A percentile compares a stretch with the other conserved stretches of the same genome.
Conservation (phyloP, 2,113 vertebrate species). For the Variabilichromis moorii region DNA sequence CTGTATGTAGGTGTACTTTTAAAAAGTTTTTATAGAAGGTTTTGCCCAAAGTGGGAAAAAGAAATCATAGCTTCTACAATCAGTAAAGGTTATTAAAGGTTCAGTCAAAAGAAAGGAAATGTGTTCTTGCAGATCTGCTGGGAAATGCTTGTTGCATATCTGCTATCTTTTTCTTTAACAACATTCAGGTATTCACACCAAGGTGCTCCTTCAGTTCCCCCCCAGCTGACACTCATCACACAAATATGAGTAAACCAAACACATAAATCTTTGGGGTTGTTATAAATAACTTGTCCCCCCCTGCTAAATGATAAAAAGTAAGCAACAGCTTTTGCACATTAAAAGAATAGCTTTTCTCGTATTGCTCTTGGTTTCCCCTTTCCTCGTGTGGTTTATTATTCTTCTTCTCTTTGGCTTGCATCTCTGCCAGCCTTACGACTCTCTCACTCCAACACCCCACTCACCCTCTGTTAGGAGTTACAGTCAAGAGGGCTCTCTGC, state of each 20-base stretch:
- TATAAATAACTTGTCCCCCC: constrained; percentile 21
- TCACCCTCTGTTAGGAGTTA: constrained; percentile 53
- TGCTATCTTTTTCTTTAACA: neutral
- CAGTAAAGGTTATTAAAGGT: neutral
- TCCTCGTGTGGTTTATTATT: constrained; percentile 63
- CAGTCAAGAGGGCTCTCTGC: constrained; percentile 43
- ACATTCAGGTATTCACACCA: constrained; percentile 9
- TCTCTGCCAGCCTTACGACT: constrained; percentile 45
- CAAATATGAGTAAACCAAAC: neutral
- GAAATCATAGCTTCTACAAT: neutral
- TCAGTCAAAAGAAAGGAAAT: constrained; percentile 7
- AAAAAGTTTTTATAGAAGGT: neutral
- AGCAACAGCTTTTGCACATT: constrained; percentile 3
- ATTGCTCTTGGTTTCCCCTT: constrained; percentile 43
- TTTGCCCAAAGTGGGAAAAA: constrained; percentile 30
- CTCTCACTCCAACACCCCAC: constrained; percentile 40
- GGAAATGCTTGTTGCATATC: neutral
- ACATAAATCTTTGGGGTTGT: constrained; percentile 2
- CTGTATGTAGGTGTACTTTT: neutral
- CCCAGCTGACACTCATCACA: constrained; percentile 7
- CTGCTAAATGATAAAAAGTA: constrained; percentile 38
- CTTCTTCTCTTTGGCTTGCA: constrained; percentile 41
- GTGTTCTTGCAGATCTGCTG: constrained; percentile 3
- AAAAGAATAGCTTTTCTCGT: constrained; percentile 33
- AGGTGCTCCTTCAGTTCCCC: neutral